Conservation (phyloP, 2,113 vertebrate genomes). For the Burhinus bistriatus region DNA sequence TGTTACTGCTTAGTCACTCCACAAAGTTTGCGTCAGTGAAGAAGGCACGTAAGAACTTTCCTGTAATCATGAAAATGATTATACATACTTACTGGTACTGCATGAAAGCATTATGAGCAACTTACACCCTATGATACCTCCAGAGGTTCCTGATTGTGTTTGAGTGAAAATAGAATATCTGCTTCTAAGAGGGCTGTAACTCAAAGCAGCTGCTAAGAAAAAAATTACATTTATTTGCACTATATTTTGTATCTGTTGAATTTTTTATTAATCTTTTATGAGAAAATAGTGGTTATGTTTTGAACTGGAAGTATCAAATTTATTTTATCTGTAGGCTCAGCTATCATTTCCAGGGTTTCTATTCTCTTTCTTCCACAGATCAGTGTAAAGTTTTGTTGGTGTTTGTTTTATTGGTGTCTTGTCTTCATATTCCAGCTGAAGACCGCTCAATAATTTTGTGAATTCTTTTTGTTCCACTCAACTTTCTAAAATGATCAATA, state of each 20-base stretch:
- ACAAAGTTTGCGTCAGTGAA: background rate
- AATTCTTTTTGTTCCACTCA: background rate
- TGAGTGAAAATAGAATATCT: background rate
- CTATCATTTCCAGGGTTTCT: background rate
- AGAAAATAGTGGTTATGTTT: background rate
- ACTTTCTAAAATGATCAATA: background rate
- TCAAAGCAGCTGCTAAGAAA: background rate
- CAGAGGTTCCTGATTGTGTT: background rate
- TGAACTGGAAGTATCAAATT: background rate
- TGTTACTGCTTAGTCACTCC: background rate
- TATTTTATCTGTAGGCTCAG: background rate
- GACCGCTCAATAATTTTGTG: background rate
- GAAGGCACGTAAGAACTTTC: background rate
- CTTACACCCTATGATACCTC: background rate
- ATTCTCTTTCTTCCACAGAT: background rate
- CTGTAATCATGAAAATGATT: background rate
- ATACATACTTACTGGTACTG: background rate
- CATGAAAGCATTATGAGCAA: background rate
- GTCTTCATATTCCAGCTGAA: background rate
- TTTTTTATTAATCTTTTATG: background rate
- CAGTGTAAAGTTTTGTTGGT: background rate
- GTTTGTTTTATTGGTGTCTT: background rate
- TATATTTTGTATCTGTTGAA: background rate
- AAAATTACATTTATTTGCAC: background rate
- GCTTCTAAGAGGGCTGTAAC: background rate